A percentile compares a stretch with the other conserved stretches of the same genome.
phyloP scores from a whole-genome alignment of 2,113 vertebrate species.

The Calypte anna region DNA sequence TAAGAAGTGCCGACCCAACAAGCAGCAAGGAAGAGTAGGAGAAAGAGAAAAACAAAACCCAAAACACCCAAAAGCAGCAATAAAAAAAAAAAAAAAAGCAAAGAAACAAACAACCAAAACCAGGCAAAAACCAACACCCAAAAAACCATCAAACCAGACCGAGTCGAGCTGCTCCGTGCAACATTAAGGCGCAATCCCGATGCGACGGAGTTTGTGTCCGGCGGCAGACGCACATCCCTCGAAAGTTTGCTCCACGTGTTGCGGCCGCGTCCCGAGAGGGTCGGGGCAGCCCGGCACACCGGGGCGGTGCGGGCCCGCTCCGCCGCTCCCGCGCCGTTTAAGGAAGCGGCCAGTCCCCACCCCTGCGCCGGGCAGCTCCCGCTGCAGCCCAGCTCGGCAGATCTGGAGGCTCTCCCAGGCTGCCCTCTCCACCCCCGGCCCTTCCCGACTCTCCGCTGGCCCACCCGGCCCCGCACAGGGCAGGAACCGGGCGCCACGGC shows the following conservation, averaged over 20 bases:
- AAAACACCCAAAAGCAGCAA: neutral
- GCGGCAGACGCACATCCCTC: conserved; percentile 40
- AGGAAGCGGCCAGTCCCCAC: conserved; percentile 69
- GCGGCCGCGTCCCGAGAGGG: conserved; percentile 22
- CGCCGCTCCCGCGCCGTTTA: conserved; percentile 55
- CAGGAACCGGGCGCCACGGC: neutral
- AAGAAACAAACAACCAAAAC: neutral
- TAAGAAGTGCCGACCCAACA: neutral
- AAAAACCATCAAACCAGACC: conserved; percentile 38
- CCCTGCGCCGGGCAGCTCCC: conserved; percentile 49
- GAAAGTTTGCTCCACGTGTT: conserved; percentile 70
- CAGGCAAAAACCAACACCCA: neutral
- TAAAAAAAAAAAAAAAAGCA: neutral
- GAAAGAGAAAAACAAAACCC: neutral
- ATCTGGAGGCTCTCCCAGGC: neutral
- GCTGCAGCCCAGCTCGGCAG: conserved; percentile 15
- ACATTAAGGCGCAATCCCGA: neutral
- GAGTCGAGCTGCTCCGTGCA: conserved; percentile 23
- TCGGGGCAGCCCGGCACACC: neutral
- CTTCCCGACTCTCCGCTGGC: neutral
- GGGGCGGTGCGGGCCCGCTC: neutral
- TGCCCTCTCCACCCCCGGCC: neutral
- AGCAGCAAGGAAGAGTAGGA: neutral
- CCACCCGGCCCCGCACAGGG: neutral
- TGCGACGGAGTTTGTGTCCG: conserved; percentile 2